phyloP scores from a whole-genome alignment of 2,113 vertebrate species.

The Rhynchopsitta pachyrhyncha region DNA sequence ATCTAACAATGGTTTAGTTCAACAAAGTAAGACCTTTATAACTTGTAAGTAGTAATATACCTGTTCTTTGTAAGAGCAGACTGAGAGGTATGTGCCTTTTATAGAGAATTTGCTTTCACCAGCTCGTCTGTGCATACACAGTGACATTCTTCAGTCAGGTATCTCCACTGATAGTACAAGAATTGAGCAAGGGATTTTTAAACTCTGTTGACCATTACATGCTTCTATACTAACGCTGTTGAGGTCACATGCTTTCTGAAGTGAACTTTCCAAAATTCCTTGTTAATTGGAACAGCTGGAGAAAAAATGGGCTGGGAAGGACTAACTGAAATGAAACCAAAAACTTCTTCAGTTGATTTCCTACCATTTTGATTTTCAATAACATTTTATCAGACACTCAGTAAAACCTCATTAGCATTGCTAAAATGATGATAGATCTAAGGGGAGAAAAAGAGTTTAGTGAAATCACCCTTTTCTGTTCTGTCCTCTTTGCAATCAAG shows the following conservation, averaged over 20 bases:
- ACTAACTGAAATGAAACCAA: not conserved
- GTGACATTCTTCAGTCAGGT: not conserved
- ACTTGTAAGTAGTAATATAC: not conserved
- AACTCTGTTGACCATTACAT: not conserved
- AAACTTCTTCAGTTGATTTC: not conserved
- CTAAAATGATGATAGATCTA: not conserved
- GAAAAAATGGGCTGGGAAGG: not conserved
- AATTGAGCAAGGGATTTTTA: not conserved
- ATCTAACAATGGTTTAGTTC: not conserved
- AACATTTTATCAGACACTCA: not conserved
- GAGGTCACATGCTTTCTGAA: not conserved
- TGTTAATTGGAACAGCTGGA: not conserved
- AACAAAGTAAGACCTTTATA: not conserved
- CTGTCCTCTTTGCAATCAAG: not conserved
- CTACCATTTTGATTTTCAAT: not conserved
- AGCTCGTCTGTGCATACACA: not conserved
- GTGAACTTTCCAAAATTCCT: not conserved
- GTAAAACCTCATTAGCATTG: not conserved
- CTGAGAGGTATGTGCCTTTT: not conserved
- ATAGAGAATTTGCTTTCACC: not conserved
- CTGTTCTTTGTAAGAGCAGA: not conserved
- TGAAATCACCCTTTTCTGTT: not conserved
- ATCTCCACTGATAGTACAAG: not conserved
- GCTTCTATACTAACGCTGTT: not conserved
- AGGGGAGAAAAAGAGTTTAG: not conserved